Evolutionary conservation across 2,888 invertebrate genomes (phyloP).

Genomic region (Lasioglossum malachurum): DNA sequence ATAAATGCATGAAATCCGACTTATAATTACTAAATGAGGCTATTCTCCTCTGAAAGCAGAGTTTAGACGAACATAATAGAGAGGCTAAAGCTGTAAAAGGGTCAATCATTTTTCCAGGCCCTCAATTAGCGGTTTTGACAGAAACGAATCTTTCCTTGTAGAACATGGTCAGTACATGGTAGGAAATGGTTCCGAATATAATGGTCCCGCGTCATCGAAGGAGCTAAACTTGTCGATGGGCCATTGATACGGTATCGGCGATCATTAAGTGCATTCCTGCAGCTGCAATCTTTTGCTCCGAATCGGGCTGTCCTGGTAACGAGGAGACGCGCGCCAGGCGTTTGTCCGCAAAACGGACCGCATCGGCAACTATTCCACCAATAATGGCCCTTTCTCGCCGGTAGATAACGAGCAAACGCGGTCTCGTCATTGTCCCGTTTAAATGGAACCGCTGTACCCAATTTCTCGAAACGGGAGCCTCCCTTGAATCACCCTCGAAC

Average conservation of each 20-base stretch:
- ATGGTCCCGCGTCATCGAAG: neutral
- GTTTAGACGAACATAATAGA: neutral
- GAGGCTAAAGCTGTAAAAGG: neutral
- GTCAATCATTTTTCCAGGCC: neutral
- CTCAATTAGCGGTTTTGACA: neutral
- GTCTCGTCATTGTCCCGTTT: conserved; percentile 4
- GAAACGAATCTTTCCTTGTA: neutral
- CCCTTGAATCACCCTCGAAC: neutral
- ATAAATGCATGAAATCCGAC: too few relatives aligned
- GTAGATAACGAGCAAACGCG: conserved; percentile 35
- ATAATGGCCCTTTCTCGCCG: conserved; percentile 7
- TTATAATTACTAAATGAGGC: neutral
- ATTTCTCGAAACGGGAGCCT: neutral
- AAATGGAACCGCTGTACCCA: neutral
- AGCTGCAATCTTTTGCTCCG: neutral
- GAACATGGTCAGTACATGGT: neutral
- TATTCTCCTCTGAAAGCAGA: neutral
- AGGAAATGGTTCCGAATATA: neutral
- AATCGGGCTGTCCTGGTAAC: conserved; percentile 5
- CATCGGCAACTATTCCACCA: conserved; percentile 20
- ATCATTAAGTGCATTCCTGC: conserved; percentile 6
- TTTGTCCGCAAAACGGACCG: conserved; percentile 24
- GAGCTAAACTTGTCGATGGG: neutral
- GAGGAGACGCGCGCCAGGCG: neutral
- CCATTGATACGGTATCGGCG: neutral